A percentile compares a stretch with the other conserved stretches of the same genome.
Conservation (phyloP, 1,140 invertebrate species). For the Leguminivora glycinivorella region DNA sequence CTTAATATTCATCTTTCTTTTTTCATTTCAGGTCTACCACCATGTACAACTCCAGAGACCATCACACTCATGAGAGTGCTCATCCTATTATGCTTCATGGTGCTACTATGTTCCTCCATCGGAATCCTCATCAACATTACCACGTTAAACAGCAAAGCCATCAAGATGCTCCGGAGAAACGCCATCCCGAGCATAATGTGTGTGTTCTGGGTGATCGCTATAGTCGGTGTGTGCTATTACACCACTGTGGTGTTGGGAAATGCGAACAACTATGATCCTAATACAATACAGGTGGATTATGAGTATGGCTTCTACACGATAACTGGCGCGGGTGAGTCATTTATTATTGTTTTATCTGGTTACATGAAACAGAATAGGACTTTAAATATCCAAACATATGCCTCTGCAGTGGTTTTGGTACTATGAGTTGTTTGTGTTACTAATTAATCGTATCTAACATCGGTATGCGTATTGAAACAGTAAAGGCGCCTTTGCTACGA, state of each 20-base stretch:
- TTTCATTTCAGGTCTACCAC: slow-evolving; percentile 71
- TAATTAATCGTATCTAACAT: no score
- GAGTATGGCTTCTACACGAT: slow-evolving; percentile 80
- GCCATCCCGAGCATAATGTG: slow-evolving; percentile 78
- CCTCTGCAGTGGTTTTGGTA: no score
- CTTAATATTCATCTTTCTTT: slow-evolving; percentile 29
- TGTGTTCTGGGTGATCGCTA: slow-evolving; percentile 79
- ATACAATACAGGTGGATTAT: slow-evolving; percentile 76
- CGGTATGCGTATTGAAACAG: no score
- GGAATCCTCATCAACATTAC: slow-evolving; percentile 79
- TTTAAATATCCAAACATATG: neutral
- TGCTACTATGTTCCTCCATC: slow-evolving; percentile 75
- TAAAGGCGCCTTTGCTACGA: no score
- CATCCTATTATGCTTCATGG: slow-evolving; percentile 78
- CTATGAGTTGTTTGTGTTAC: neutral
- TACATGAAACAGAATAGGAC: neutral
- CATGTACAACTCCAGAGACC: slow-evolving; percentile 75
- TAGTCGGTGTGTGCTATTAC: slow-evolving; percentile 79
- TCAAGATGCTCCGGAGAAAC: slow-evolving; percentile 77
- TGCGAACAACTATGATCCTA: slow-evolving; percentile 65
- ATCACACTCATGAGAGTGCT: slow-evolving; percentile 78
- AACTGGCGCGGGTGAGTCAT: slow-evolving; percentile 76
- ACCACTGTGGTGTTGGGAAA: slow-evolving; percentile 75
- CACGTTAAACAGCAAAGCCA: slow-evolving; percentile 72
- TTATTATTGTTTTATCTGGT: neutral